Evolutionary conservation across 2,888 invertebrate genomes (phyloP).

Genomic region (Cheilosia soror): DNA sequence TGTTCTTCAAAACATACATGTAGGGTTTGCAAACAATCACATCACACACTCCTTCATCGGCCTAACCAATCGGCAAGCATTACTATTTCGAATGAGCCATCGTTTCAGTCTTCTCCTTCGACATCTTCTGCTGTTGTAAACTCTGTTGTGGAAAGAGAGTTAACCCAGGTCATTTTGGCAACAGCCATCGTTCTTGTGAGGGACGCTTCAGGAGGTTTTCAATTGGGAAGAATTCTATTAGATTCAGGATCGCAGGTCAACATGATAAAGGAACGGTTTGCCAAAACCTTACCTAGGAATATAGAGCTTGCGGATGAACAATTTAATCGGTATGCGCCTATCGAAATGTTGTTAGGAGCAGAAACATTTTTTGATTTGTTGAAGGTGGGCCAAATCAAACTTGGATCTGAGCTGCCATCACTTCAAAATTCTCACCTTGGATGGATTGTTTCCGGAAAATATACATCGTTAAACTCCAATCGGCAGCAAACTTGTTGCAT

Average conservation of each 20-base stretch:
- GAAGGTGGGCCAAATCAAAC: not conserved
- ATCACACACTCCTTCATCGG: constrained; percentile 56
- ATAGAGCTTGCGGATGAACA: too few species aligned
- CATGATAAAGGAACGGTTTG: too few species aligned
- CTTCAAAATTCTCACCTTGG: not conserved
- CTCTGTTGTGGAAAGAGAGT: too few species aligned
- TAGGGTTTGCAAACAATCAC: constrained; percentile 31
- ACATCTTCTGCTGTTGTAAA: too few species aligned
- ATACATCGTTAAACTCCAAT: not conserved
- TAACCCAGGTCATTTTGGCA: too few species aligned
- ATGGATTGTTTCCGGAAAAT: not conserved
- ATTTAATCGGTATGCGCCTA: not conserved
- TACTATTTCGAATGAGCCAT: too few species aligned
- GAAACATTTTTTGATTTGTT: not conserved
- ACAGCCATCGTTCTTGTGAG: too few species aligned
- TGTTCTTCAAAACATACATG: constrained; percentile 49
- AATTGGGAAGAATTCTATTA: too few species aligned
- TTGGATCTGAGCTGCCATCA: not conserved
- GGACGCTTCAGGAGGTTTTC: too few species aligned
- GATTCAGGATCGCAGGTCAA: too few species aligned
- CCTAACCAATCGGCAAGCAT: not conserved
- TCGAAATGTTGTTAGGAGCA: not conserved
- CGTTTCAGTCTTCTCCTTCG: too few species aligned
- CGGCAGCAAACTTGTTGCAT: not conserved
- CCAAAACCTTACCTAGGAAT: too few species aligned